Evolutionary conservation across 1,140 invertebrate species (phyloP).

Genomic region (Fopius arisanus): DNA sequence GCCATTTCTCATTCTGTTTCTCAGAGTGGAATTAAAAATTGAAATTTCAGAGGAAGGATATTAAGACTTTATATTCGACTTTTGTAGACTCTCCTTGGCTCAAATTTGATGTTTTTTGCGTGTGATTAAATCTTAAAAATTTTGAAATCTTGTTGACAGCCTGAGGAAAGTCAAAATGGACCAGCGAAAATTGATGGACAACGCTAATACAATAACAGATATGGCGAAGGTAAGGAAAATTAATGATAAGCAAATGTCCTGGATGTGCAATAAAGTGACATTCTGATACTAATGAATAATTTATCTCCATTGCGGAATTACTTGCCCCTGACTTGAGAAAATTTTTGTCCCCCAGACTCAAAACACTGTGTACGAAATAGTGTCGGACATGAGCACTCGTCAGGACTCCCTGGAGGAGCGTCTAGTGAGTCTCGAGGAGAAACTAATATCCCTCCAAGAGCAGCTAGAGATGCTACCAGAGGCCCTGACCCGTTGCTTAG

Average conservation of each 20-base stretch:
- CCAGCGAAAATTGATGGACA: constrained; percentile 99
- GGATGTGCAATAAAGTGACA: too few relatives aligned
- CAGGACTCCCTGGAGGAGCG: constrained; percentile 91
- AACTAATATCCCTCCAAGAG: constrained; percentile 79
- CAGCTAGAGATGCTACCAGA: constrained; percentile 85
- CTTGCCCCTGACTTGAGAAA: too few relatives aligned
- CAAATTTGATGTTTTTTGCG: constrained; percentile 26
- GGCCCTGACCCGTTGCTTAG: constrained; percentile 77
- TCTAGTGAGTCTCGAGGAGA: constrained; percentile 86
- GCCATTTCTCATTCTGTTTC: not conserved
- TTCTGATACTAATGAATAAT: too few relatives aligned
- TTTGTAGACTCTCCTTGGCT: too few relatives aligned
- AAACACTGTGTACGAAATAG: constrained; percentile 95
- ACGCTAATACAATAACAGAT: constrained; percentile 98
- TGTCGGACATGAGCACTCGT: constrained; percentile 92
- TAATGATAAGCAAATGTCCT: not conserved
- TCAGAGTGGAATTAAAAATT: too few relatives aligned
- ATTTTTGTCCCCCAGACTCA: constrained; percentile 77
- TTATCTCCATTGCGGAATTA: too few relatives aligned
- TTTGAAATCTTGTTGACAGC: constrained; percentile 72
- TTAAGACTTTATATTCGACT: too few relatives aligned
- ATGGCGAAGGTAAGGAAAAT: constrained; percentile 93
- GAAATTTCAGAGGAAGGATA: too few relatives aligned
- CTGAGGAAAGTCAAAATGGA: constrained; percentile 99
- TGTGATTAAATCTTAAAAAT: too few relatives aligned